phyloP scores from a whole-genome alignment of 2,797 vertebrate genomes.

The Anas georgica region DNA sequence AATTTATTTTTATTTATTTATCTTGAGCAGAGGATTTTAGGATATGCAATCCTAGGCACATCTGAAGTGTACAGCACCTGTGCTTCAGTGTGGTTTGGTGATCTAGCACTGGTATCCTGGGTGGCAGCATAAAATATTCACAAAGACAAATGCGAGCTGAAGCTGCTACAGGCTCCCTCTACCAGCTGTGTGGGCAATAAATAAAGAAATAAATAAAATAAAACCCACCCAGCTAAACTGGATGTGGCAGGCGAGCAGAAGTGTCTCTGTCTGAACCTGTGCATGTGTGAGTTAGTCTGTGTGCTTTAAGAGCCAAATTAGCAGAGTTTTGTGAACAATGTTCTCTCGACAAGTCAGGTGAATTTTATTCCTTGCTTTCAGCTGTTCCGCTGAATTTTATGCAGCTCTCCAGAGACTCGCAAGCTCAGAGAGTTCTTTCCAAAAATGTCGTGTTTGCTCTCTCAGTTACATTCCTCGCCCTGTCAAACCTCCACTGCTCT shows the following conservation, averaged over 20 bases:
- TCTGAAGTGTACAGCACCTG: not conserved
- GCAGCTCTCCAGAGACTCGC: not conserved
- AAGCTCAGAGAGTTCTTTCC: not conserved
- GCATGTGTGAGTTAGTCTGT: not conserved
- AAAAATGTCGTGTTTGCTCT: not conserved
- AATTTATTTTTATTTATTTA: not conserved
- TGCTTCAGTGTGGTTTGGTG: not conserved
- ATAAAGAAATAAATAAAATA: not conserved
- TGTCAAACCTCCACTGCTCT: not conserved
- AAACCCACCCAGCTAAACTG: not conserved
- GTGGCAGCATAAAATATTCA: slow-evolving; percentile 51
- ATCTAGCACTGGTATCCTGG: not conserved
- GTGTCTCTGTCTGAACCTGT: not conserved
- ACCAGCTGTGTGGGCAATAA: not conserved
- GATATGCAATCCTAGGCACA: not conserved
- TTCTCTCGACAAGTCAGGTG: not conserved
- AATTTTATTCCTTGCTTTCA: slow-evolving; percentile 46
- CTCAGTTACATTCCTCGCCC: not conserved
- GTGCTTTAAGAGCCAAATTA: slow-evolving; percentile 17
- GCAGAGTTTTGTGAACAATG: not conserved
- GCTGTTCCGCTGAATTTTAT: slow-evolving; percentile 6
- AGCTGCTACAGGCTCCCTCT: not conserved
- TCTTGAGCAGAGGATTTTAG: not conserved
- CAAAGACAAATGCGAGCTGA: slow-evolving; percentile 47
- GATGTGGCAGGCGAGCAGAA: not conserved